Evolutionary conservation across 2,113 vertebrate genomes (phyloP).

Genomic region (Cepphus grylle): DNA sequence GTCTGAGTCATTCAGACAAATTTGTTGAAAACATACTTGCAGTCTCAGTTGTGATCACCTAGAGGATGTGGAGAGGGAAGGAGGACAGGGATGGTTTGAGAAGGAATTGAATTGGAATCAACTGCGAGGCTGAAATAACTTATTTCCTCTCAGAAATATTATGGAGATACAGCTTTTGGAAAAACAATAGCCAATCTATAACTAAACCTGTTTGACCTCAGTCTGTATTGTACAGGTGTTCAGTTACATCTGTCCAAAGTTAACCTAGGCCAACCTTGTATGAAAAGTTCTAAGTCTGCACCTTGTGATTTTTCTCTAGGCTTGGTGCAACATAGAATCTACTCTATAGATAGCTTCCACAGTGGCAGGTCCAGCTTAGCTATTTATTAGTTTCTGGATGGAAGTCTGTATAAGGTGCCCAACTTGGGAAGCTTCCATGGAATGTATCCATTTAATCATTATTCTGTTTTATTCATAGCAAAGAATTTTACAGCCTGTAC

Average conservation of each 20-base stretch:
- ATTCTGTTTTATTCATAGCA: neutral
- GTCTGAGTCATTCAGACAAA: neutral
- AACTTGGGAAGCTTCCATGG: neutral
- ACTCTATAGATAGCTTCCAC: neutral
- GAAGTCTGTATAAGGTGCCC: neutral
- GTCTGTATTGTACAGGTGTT: neutral
- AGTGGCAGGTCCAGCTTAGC: too few relatives aligned
- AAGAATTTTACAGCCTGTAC: neutral
- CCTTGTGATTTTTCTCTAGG: neutral
- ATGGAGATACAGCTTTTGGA: neutral
- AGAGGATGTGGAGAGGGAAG: neutral
- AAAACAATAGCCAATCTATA: neutral
- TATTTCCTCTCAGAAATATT: neutral
- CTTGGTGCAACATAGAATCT: neutral
- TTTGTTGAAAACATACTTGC: neutral
- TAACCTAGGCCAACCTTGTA: neutral
- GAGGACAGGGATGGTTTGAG: neutral
- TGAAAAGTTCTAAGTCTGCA: neutral
- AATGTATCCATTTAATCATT: neutral
- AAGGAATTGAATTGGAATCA: neutral
- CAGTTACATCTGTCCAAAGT: neutral
- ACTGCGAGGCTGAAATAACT: neutral
- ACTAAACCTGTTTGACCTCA: neutral
- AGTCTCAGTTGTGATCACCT: neutral
- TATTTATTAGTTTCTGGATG: neutral